Percentiles rank a stretch among this genome's conserved stretches.
Evolutionary conservation across 2,888 invertebrate species (phyloP).

Genomic region (Drosophila seclusa): DNA sequence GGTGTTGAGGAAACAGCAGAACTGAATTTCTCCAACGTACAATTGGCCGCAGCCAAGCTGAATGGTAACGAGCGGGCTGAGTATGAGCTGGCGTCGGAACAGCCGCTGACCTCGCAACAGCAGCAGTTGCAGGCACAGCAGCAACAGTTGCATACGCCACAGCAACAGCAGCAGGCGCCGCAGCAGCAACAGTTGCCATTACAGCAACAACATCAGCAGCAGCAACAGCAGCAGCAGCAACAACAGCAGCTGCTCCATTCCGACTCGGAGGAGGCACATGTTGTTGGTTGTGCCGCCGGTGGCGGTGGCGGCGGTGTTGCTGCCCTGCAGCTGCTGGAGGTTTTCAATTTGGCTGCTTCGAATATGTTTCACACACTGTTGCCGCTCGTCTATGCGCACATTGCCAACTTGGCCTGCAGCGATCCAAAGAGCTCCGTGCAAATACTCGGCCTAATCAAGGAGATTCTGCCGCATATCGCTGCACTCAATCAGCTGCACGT

Average conservation of each 20-base stretch:
- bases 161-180: constrained; percentile 19
- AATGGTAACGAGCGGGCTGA: constrained; percentile 84
- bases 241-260: constrained; percentile 62
- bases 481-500: constrained; percentile 90
- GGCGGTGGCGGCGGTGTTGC: constrained; percentile 56
- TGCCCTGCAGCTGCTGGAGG: constrained; percentile 82
- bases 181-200: constrained; percentile 16
- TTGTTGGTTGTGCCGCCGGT: constrained; percentile 7
- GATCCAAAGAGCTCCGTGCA: constrained; percentile 96
- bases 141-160: constrained; percentile 21
- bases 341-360: constrained; percentile 84
- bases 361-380: constrained; percentile 90
- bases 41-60: constrained; percentile 80
- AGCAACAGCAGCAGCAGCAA: constrained; percentile 25
- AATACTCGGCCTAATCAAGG: constrained; percentile 93
- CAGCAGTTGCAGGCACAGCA: constrained; percentile 34
- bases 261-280: constrained; percentile 82
- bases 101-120: constrained; percentile 36
- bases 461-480: constrained; percentile 94
- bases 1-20: constrained; percentile 83
- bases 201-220: constrained; percentile 12
- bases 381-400: constrained; percentile 93
- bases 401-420: constrained; percentile 90
- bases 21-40: constrained; percentile 82
- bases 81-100: constrained; percentile 77